A percentile compares a stretch with the other conserved stretches of the same genome.
Evolutionary conservation across 2,888 invertebrate genomes (phyloP).

Genomic region (Cepaea hortensis): DNA sequence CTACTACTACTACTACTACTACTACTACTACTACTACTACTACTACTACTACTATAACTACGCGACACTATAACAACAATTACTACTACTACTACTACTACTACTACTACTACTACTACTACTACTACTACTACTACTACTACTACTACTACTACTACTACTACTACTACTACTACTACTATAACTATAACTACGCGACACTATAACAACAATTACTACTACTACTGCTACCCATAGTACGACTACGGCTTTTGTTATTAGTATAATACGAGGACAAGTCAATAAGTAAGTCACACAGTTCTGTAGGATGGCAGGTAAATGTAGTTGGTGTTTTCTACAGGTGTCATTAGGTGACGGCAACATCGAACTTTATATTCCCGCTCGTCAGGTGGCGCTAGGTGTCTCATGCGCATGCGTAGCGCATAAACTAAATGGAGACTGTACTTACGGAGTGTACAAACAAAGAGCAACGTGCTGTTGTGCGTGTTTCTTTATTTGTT

Average conservation of each 20-base stretch:
- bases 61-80: neutral
- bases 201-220: neutral
- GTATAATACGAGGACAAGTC: neutral
- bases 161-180: neutral
- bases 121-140: neutral
- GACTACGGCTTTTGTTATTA: neutral
- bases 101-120: slow-evolving; percentile 9
- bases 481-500: no score
- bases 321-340: no score
- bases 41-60: neutral
- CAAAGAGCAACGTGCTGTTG: no score
- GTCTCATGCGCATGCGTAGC: no score
- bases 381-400: no score
- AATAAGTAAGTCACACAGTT: no score
- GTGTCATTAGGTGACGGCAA: no score
- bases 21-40: neutral
- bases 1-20: neutral
- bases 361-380: no score
- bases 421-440: no score
- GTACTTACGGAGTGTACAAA: no score
- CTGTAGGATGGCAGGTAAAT: no score
- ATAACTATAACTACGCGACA: neutral
- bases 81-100: neutral
- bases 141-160: neutral
- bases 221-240: neutral